Evolutionary conservation across 2,797 vertebrate species (phyloP).

Genomic region (Pelodytes ibericus): DNA sequence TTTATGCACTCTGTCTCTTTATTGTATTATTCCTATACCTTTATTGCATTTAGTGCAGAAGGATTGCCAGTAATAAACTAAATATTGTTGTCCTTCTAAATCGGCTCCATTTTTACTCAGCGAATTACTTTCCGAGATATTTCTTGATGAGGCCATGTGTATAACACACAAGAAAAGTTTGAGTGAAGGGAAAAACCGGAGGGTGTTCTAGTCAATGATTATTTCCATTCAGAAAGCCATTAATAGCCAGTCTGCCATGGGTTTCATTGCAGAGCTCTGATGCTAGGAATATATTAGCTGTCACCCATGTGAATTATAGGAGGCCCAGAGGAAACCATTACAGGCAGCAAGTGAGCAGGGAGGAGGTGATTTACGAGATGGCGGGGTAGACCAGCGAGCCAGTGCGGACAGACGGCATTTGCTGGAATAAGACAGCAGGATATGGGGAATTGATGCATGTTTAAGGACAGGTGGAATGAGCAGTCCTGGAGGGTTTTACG

Average conservation of each 20-base stretch:
- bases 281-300: constrained; percentile 43
- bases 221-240: constrained; percentile 51
- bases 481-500: constrained; percentile 25
- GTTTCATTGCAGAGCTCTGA: constrained; percentile 35
- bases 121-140: neutral
- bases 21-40: too few species aligned
- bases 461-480: constrained; percentile 51
- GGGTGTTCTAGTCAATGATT: constrained; percentile 48
- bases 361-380: constrained; percentile 52
- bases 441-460: constrained; percentile 48
- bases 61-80: too few species aligned
- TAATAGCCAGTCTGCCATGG: constrained; percentile 44
- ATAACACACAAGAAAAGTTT: neutral
- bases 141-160: neutral
- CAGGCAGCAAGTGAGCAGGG: constrained; percentile 32
- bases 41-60: too few species aligned
- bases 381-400: constrained; percentile 22
- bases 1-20: too few species aligned
- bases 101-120: too few species aligned
- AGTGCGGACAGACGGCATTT: constrained; percentile 46
- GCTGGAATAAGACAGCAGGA: constrained; percentile 45
- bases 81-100: neutral
- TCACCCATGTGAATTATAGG: constrained; percentile 50
- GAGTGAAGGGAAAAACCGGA: constrained; percentile 12
- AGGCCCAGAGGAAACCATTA: constrained; percentile 54